Percentiles rank a stretch among this genome's conserved stretches.
These are phyloP conservation scores for Trididemnum nubilum DNA, from an alignment of 23 tunicate species.

Conservation along the genomic window DNA sequence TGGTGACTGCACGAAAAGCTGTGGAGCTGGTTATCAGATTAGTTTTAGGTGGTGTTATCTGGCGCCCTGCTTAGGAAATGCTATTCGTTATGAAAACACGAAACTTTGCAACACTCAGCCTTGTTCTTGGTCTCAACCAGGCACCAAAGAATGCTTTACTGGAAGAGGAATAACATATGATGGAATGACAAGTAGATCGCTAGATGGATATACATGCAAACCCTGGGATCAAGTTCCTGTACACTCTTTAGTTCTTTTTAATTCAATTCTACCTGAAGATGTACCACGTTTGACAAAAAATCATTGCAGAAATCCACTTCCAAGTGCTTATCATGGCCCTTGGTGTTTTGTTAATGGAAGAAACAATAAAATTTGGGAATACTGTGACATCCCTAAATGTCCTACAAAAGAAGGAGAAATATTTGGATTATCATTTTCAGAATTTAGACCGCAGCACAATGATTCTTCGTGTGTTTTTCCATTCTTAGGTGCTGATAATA, in stretches of 20 bases:
- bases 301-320: slow-evolving; percentile 73
- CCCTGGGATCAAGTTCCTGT: neutral
- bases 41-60: slow-evolving; percentile 47
- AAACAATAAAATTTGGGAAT: slow-evolving; percentile 25
- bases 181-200: slow-evolving; percentile 32
- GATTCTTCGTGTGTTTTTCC: slow-evolving; percentile 56
- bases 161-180: slow-evolving; percentile 65
- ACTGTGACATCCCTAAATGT: slow-evolving; percentile 67
- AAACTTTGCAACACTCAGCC: slow-evolving; percentile 58
- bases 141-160: slow-evolving; percentile 50
- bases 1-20: slow-evolving; percentile 64
- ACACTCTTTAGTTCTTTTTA: neutral
- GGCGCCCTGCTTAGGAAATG: slow-evolving; percentile 62
- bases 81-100: slow-evolving; percentile 16
- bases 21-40: slow-evolving; percentile 59
- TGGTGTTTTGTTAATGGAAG: slow-evolving; percentile 53
- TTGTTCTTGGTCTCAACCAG: slow-evolving; percentile 46
- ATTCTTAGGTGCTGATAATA: slow-evolving; percentile 41
- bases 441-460: neutral
- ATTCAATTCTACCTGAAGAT: slow-evolving; percentile 31
- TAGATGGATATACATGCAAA: slow-evolving; percentile 30
- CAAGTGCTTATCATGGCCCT: slow-evolving; percentile 41
- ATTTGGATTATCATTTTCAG: slow-evolving; percentile 23
- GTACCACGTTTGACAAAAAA: slow-evolving; percentile 42
- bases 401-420: slow-evolving; percentile 44